These are phyloP conservation scores for Zaprionus tsacasi DNA, from an alignment of 1,140 invertebrate species.

Conservation along the genomic window DNA sequence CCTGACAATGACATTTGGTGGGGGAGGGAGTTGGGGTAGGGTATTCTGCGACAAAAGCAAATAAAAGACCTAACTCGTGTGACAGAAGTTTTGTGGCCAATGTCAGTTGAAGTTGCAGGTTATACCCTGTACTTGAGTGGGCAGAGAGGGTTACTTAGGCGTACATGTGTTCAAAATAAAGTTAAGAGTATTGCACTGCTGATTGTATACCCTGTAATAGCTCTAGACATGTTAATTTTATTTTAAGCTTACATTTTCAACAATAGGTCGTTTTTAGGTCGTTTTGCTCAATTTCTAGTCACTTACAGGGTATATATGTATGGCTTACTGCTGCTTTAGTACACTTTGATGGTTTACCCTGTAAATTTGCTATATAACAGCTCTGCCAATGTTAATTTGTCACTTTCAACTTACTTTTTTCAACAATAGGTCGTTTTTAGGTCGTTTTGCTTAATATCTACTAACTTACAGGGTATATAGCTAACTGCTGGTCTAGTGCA, in stretches of 20 bases:
- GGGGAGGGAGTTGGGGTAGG: neutral
- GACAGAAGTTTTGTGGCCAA: constrained; percentile 18
- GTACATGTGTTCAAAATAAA: neutral
- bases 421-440: too few species aligned
- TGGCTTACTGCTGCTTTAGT: neutral
- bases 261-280: too few species aligned
- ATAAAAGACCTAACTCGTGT: constrained; percentile 30
- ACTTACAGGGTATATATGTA: constrained; percentile 8
- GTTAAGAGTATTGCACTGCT: neutral
- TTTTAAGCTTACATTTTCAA: neutral
- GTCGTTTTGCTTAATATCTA: neutral
- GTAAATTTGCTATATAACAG: neutral
- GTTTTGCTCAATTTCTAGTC: neutral
- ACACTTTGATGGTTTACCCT: neutral
- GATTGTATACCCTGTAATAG: constrained; percentile 8
- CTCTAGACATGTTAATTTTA: neutral
- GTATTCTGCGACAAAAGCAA: constrained; percentile 18
- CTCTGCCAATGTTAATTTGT: too few species aligned
- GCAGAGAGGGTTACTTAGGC: neutral
- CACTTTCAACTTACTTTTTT: neutral
- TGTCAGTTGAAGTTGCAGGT: neutral
- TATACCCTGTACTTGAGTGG: neutral
- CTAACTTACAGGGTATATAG: constrained; percentile 5
- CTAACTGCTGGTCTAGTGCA: neutral
- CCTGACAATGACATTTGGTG: constrained; percentile 54